Evolutionary conservation across 1,140 invertebrate genomes (phyloP).

Genomic region (Homalodisca vitripennis): DNA sequence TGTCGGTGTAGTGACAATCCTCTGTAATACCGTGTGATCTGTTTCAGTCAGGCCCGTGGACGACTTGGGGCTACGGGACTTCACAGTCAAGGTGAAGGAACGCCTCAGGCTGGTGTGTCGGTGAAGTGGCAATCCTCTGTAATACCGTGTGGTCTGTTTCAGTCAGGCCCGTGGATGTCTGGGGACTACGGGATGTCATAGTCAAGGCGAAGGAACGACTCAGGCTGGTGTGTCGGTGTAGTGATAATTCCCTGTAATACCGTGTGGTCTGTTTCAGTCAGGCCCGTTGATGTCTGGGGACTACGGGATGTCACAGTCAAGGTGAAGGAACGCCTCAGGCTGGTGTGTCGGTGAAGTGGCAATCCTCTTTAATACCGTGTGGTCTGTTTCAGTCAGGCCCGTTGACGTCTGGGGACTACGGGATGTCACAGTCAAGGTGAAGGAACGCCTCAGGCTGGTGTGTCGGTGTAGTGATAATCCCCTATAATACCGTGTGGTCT

Average conservation of each 20-base stretch:
- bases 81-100: slow-evolving; percentile 40
- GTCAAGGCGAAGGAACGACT: slow-evolving; percentile 41
- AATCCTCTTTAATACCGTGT: slow-evolving; percentile 34
- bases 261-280: slow-evolving; percentile 41
- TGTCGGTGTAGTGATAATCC: slow-evolving; percentile 45
- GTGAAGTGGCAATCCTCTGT: slow-evolving; percentile 44
- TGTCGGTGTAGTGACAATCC: slow-evolving; percentile 45
- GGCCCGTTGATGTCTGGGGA: slow-evolving; percentile 42
- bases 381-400: slow-evolving; percentile 42
- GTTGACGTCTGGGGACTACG: slow-evolving; percentile 43
- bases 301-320: slow-evolving; percentile 43
- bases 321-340: slow-evolving; percentile 40
- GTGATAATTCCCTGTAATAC: slow-evolving; percentile 42
- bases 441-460: slow-evolving; percentile 42
- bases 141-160: slow-evolving; percentile 37
- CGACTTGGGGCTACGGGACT: slow-evolving; percentile 44
- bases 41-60: slow-evolving; percentile 43
- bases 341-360: slow-evolving; percentile 45
- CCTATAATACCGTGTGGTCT: slow-evolving; percentile 18
- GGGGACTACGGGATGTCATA: slow-evolving; percentile 43
- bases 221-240: slow-evolving; percentile 44
- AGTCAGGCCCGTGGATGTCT: slow-evolving; percentile 43
- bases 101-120: slow-evolving; percentile 44
- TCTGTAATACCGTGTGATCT: slow-evolving; percentile 31
- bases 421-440: slow-evolving; percentile 42